Conservation (phyloP, 2,113 vertebrate species). For the Protomyctophum bolini region DNA sequence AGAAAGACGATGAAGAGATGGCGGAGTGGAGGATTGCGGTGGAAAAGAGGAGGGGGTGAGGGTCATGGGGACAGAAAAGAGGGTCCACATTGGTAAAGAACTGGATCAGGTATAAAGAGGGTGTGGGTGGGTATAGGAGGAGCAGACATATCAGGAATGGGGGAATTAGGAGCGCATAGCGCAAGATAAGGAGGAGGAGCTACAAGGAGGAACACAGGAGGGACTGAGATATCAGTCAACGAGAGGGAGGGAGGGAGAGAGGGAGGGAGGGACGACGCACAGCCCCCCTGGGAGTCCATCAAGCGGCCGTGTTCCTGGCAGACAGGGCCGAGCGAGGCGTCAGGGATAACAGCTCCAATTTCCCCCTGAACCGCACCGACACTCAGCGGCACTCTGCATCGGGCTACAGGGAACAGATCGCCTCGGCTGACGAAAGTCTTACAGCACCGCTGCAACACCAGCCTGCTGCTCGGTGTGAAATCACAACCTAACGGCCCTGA, state of each 20-base stretch:
- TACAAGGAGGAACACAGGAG: constrained; percentile 49
- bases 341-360: constrained; percentile 59
- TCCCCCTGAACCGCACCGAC: constrained; percentile 62
- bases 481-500: constrained; percentile 55
- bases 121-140: constrained; percentile 7
- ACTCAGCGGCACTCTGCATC: constrained; percentile 47
- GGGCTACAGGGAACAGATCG: constrained; percentile 64
- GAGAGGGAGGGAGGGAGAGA: not conserved
- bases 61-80: too few species aligned
- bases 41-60: too few species aligned
- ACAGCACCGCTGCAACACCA: constrained; percentile 69
- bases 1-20: not conserved
- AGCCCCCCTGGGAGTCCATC: constrained; percentile 63
- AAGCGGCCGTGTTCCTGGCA: constrained; percentile 64
- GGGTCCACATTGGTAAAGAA: too few species aligned
- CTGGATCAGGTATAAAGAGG: not conserved
- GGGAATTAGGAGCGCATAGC: constrained; percentile 20
- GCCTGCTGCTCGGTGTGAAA: constrained; percentile 39
- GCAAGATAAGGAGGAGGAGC: constrained; percentile 15
- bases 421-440: constrained; percentile 77
- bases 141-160: constrained; percentile 4
- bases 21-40: too few species aligned
- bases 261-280: constrained; percentile 26
- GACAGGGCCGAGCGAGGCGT: constrained; percentile 38
- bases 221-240: constrained; percentile 23